Evolutionary conservation across 2,113 vertebrate species (phyloP), one percentile per base, ranked within the genome.

Genomic region (Centropristis striata): DNA sequence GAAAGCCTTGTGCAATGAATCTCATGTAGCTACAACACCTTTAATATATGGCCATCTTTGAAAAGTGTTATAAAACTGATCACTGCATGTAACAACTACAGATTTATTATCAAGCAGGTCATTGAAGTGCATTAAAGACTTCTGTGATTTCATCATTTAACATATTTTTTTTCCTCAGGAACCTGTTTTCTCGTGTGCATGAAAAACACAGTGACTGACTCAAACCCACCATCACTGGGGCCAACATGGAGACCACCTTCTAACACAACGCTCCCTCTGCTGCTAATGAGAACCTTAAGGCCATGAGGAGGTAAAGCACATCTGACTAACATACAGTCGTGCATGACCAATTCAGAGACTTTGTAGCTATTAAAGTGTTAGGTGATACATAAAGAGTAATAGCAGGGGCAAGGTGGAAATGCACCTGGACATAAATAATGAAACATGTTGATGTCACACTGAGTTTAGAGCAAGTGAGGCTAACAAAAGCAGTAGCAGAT

Each of bases 281-380:
- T 75, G 55, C 75, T 92, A 91, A 94, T 92, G 85, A 86, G 86
- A 93, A 90, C 88, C 88, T 91, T 86, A 90, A 72, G 83, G 81
- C 89, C 60, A 71, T 0, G 28, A 80, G 41, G 71, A 89, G 84
- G 67, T 73, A 75, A 60, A 80, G 75, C 75, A 84, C 64, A 87
- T 88, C 78, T 88, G 85, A 94, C 79, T 87, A 91, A 85, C 68
- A 84, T 69, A 71, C 91, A 90, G 69, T 80, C 84, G 74, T 85
- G 86, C 84, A 73, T 85, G 87, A 90, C 77, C 74, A 90, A 90
- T 81, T 79, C 49, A 7, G 53, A 87, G 75, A 71, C 68, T 63
- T 68, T 88, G 61, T 65, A 87, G 78, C 83, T 85, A 82, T 90
- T 84, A 57, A 88, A 78, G 66, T 79, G 75, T 77, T 65, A 42